Evolutionary conservation across 1,140 invertebrate genomes (phyloP).

Genomic region (Caenorhabditis briggsae): DNA sequence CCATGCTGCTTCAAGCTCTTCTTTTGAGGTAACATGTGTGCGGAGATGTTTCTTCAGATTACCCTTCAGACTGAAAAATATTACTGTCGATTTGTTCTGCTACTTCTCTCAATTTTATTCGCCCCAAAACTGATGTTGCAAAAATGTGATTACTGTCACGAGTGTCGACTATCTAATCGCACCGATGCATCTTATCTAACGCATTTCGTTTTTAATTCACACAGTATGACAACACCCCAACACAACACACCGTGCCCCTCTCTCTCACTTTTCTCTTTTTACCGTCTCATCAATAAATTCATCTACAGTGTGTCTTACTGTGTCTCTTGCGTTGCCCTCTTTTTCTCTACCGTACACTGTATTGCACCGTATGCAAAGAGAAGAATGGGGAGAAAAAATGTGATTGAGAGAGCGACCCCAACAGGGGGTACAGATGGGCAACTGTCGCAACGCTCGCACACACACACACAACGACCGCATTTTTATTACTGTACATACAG

Average conservation of each 20-base stretch:
- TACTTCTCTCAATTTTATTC: neutral
- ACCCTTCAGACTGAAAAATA: slow-evolving; percentile 68
- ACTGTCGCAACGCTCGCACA: too few relatives aligned
- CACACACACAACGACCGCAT: neutral
- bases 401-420: too few relatives aligned
- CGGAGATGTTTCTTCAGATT: slow-evolving; percentile 77
- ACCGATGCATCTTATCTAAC: slow-evolving; percentile 47
- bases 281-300: slow-evolving; percentile 1
- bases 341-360: slow-evolving; percentile 54
- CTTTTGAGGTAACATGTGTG: slow-evolving; percentile 75
- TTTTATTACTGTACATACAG: slow-evolving; percentile 52
- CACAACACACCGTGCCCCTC: too few relatives aligned
- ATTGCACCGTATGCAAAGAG: slow-evolving; percentile 12
- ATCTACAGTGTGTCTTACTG: slow-evolving; percentile 46
- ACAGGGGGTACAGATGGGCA: too few relatives aligned
- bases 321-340: slow-evolving; percentile 5
- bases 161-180: slow-evolving; percentile 19
- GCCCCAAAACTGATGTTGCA: neutral
- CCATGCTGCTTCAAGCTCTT: slow-evolving; percentile 77
- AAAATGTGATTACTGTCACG: slow-evolving; percentile 28
- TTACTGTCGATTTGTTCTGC: neutral
- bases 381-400: too few relatives aligned
- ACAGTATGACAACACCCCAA: neutral
- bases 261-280: too few relatives aligned
- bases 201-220: neutral